These are phyloP conservation scores for Alauda arvensis DNA, from an alignment of 2,797 vertebrate genomes.

Conservation along the genomic window DNA sequence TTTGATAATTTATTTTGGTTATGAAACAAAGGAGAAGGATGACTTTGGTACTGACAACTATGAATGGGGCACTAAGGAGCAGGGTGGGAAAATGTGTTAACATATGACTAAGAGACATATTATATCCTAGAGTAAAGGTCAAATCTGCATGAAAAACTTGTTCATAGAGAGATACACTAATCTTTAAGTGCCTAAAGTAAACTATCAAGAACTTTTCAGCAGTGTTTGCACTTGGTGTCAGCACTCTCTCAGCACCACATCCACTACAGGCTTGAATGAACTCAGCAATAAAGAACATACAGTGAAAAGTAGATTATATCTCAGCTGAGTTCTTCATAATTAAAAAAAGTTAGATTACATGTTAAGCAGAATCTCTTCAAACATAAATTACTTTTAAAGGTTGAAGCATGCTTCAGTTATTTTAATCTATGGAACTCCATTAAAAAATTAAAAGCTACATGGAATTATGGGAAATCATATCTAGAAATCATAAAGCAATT, in stretches of 20 bases:
- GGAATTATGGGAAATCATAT: not conserved
- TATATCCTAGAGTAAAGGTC: conserved; percentile 64
- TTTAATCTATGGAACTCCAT: not conserved
- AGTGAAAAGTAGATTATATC: conserved; percentile 18
- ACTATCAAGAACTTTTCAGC: conserved; percentile 69
- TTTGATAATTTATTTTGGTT: conserved; percentile 6
- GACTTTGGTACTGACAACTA: conserved; percentile 17
- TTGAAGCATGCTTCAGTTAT: not conserved
- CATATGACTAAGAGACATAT: conserved; percentile 48
- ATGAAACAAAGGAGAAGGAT: conserved; percentile 40
- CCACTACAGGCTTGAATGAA: conserved; percentile 54
- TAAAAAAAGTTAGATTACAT: conserved; percentile 3
- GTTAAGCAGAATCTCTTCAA: conserved; percentile 20
- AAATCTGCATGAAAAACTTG: conserved; percentile 61
- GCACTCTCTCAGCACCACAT: conserved; percentile 69
- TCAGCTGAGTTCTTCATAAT: conserved; percentile 21
- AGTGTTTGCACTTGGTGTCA: conserved; percentile 68
- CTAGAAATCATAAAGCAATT: not conserved
- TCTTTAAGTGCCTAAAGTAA: conserved; percentile 71
- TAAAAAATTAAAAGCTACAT: not conserved
- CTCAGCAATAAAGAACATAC: conserved; percentile 44
- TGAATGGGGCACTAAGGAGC: conserved; percentile 8
- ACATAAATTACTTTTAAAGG: not conserved
- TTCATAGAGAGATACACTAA: conserved; percentile 62
- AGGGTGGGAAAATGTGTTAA: conserved; percentile 32